Evolutionary conservation across 2,888 invertebrate species (phyloP).

Genomic region (Dysmachus trigonus): DNA sequence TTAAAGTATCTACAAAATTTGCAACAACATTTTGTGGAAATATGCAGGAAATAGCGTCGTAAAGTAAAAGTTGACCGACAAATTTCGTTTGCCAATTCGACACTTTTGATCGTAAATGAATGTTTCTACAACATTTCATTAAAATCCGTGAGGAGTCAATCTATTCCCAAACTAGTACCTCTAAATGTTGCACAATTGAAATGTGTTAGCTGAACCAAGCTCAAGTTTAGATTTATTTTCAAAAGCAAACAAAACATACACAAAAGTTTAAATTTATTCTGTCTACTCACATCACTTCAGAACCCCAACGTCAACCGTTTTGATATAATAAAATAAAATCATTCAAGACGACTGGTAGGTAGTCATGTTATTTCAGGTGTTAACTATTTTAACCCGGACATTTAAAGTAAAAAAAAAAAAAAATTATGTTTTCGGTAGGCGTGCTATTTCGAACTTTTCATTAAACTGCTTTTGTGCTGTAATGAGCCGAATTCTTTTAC

Average conservation of each 20-base stretch:
- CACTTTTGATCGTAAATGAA: no score
- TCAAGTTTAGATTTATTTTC: no score
- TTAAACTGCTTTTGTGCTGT: not conserved
- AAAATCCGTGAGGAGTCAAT: no score
- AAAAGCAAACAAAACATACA: not conserved
- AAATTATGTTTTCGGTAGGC: not conserved
- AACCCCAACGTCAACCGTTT: not conserved
- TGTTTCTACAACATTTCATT: no score
- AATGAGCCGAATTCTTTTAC: not conserved
- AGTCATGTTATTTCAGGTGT: not conserved
- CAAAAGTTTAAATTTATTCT: not conserved
- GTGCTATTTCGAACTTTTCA: not conserved
- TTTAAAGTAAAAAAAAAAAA: not conserved
- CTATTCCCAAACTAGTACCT: no score
- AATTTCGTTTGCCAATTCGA: no score
- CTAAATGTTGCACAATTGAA: no score
- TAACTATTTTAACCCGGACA: not conserved
- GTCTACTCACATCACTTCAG: not conserved
- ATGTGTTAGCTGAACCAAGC: no score
- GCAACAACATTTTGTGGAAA: no score
- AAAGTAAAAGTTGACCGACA: no score
- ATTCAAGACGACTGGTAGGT: not conserved
- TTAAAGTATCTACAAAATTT: no score
- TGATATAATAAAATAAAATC: not conserved
- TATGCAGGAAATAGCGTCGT: no score